phyloP scores from a whole-genome alignment of 2,113 vertebrate genomes.

The Cichladusa arquata region DNA sequence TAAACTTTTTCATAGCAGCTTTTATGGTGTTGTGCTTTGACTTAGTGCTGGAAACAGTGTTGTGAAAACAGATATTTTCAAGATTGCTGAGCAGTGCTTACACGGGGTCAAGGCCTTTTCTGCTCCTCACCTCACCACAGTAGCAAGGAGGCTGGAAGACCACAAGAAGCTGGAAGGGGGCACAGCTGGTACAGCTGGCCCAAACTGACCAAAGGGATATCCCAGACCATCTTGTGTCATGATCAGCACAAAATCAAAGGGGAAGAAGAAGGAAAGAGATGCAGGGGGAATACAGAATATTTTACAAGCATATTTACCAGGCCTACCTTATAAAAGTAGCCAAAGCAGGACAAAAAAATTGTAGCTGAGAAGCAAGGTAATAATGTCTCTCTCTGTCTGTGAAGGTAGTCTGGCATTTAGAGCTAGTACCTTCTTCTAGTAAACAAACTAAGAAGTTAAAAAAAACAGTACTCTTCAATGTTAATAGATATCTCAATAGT shows the following conservation, averaged over 20 bases:
- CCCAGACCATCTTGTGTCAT: accelerated
- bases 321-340: neutral
- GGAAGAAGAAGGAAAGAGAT: neutral
- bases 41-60: neutral
- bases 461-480: accelerated
- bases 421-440: neutral
- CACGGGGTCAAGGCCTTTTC: neutral
- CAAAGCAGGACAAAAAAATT: neutral
- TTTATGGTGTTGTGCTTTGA: neutral
- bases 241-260: neutral
- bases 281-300: neutral
- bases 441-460: neutral
- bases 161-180: accelerated
- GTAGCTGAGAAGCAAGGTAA: neutral
- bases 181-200: neutral
- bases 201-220: neutral
- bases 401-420: neutral
- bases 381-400: neutral
- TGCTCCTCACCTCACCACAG: neutral
- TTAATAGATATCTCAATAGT: neutral
- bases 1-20: neutral
- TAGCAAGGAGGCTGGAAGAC: accelerated
- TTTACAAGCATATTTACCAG: accelerated
- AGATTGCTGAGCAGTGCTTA: neutral
- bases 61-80: neutral